Evolutionary conservation across 2,797 vertebrate species (phyloP).

Genomic region (Enteromius unitaeniatus): DNA sequence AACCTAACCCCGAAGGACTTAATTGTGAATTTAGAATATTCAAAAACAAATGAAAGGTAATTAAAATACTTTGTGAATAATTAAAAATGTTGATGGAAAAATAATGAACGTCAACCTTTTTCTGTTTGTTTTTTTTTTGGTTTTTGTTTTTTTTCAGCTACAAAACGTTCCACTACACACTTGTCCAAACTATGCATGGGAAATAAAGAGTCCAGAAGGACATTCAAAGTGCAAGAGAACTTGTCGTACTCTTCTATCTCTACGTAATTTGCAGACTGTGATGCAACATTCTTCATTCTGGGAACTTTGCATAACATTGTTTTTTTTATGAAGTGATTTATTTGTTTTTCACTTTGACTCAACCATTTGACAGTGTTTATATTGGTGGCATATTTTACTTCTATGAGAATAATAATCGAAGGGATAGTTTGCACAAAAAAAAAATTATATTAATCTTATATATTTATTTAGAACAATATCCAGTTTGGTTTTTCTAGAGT

Average conservation of each 20-base stretch:
- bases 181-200: conserved; percentile 89
- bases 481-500: not conserved
- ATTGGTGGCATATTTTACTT: not conserved
- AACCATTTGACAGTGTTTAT: not conserved
- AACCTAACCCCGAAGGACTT: conserved; percentile 74
- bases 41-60: conserved; percentile 56
- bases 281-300: not conserved
- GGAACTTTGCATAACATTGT: not conserved
- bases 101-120: conserved; percentile 76
- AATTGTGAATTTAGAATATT: conserved; percentile 65
- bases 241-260: conserved; percentile 7
- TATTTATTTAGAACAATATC: not conserved
- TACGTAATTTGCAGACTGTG: not conserved
- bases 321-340: conserved; percentile 6
- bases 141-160: conserved; percentile 62
- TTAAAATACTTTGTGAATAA: conserved; percentile 71
- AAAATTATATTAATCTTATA: not conserved
- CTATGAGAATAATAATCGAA: not conserved
- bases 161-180: conserved; percentile 80
- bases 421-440: not conserved
- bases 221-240: conserved; percentile 68
- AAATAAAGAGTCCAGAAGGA: conserved; percentile 83
- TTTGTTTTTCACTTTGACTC: not conserved
- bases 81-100: conserved; percentile 72
- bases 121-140: conserved; percentile 42